Base-by-base conservation (phyloP, 2,113 vertebrate genomes). In the Nothocercus nigrocapillus region DNA sequence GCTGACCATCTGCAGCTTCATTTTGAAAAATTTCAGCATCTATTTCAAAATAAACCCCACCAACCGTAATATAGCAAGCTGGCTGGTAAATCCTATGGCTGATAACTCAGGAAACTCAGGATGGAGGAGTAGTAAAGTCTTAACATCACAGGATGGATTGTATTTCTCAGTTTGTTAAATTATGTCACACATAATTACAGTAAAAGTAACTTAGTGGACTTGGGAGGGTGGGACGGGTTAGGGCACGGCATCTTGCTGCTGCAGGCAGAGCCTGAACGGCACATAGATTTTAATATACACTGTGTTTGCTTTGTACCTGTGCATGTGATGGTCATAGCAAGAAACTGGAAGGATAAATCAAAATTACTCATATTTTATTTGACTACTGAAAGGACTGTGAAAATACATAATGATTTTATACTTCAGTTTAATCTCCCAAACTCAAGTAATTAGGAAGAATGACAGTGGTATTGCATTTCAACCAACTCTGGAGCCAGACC, bases 151-250 rank as follows among this genome's bases (percentile, higher is more conserved):
- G 64, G 85, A 94, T 6, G 93, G 94, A 94, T 97, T 92, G 82
- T 96, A 96, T 97, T 96, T 96, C 82, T 93, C 88, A 93, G 92
- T 96, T 96, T 92, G 92, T 97, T 98, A 97, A 98, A 96, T 96
- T 97, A 95, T 92, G 97, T 96, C 98, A 97, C 97, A 96, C 92
- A 89, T 95, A 95, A 97, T 96, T 96, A 98, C 97, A 97, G 78
- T 96, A 95, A 97, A 97, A 96, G 93, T 93, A 89, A 82, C 76
- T 89, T 92, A 97, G 82, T 36, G 47, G 76, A 68, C 30, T 16
- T 38, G 51, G 84, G 90, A 70, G 21, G 49, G 82, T 58, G 58
- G 56, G 88, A 95, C 93, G 92, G 40, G n/a, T 94, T 91, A 96
- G 97, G 96, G 96, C 97, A 97, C 90, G 85, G 93, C 94, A 94